A percentile compares a stretch with the other conserved stretches of the same genome.
These are phyloP conservation scores for Gymnoscopelus braueri DNA, from an alignment of 2,797 vertebrate species.

Conservation along the genomic window DNA sequence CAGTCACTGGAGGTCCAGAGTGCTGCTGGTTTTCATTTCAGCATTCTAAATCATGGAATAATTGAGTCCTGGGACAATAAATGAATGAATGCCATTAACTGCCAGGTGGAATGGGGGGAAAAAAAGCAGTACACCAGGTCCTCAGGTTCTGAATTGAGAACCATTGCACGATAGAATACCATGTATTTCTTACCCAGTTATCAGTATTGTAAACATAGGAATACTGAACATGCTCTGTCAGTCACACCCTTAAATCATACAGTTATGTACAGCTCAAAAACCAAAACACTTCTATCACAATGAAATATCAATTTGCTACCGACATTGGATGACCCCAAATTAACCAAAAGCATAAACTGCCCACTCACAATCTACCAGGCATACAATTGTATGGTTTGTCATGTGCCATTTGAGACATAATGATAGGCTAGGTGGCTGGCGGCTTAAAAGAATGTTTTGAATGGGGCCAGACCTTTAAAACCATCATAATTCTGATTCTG, in stretches of 20 bases:
- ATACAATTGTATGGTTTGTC: slow-evolving; percentile 15
- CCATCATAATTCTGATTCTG: slow-evolving; percentile 40
- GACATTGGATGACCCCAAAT: slow-evolving; percentile 37
- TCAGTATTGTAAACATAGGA: too few species aligned
- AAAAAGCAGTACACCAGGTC: too few species aligned
- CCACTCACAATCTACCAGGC: background rate
- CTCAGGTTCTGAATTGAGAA: too few species aligned
- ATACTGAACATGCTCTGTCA: background rate
- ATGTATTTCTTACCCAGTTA: too few species aligned
- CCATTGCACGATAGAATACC: too few species aligned
- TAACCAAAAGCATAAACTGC: background rate
- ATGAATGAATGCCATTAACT: too few species aligned
- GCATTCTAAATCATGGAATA: too few species aligned
- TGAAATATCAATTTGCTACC: slow-evolving; percentile 1
- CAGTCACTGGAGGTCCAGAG: too few species aligned
- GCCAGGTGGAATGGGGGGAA: too few species aligned
- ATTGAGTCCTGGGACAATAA: too few species aligned
- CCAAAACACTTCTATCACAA: background rate
- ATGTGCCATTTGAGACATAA: slow-evolving; percentile 41
- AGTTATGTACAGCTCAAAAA: background rate
- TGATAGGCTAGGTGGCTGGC: slow-evolving; percentile 34
- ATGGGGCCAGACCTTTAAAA: slow-evolving; percentile 20
- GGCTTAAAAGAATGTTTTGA: slow-evolving; percentile 37
- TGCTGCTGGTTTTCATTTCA: too few species aligned
- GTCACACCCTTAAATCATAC: background rate